Base-by-base conservation (phyloP, 2,113 vertebrate genomes). In the Acrocephalus arundinaceus region DNA sequence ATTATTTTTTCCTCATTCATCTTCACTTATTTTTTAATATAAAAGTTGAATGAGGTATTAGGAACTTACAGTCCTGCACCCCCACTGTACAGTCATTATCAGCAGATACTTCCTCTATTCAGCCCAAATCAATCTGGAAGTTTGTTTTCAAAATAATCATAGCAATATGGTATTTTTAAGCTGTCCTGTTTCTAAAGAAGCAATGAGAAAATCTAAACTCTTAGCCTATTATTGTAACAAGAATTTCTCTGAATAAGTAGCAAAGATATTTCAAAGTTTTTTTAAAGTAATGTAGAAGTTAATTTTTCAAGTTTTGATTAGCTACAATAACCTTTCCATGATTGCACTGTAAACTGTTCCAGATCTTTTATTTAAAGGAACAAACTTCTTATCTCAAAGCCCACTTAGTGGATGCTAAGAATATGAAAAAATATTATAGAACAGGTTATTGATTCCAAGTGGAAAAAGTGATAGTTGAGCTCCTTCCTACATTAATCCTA, bases 271-370 rank as follows among this genome's bases (percentile, higher is more conserved):
- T 78, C 55, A 63, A 70, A 52, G 25, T 19, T 62, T 72, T 66
- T 89, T 88, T 49, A 21, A 94, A 85, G 31, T 85, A 73, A 76
- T 33, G 39, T 68, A 84, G 72, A 89, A 84, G 62, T 72, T 66
- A 37, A 13, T 89, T 91, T 95, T 96, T 96, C 89, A 96, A 80
- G 81, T 94, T 90, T 90, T 75, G 35, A 33, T 82, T 75, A 73
- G 75, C 51, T 85, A 66, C 78, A 95, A 65, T 91, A 97, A 95
- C 87, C 73, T 83, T 78, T 68, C 76, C 61, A 61, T 65, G 88
- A 96, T 97, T 97, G 93, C 94, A 96, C 97, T 91, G 54, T 96
- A 93, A 96, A 92, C 92, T 96, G 87, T 91, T 96, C 90, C 92
- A 91, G 77, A 59, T 33, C 6, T 67, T 71, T 88, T 57, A 89